Evolutionary conservation across 1,140 invertebrate species (phyloP).

Genomic region (Pseudomyrmex sp.): DNA sequence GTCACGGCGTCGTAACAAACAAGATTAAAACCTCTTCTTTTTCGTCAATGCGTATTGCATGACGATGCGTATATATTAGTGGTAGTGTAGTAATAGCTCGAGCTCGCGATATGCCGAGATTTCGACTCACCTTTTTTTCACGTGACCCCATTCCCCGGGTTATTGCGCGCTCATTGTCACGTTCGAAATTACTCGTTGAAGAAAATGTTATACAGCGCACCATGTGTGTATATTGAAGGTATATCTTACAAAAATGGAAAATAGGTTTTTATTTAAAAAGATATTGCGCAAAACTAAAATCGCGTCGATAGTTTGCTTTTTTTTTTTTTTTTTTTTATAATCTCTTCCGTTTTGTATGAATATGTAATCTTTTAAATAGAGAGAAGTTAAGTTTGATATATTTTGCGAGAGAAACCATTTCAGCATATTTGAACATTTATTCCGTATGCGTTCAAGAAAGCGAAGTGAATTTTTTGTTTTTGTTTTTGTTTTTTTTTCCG

Average conservation of each 20-base stretch:
- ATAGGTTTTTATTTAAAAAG: too few relatives aligned
- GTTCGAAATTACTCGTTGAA: slow-evolving; percentile 65
- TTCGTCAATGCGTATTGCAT: not conserved
- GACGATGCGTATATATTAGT: too few relatives aligned
- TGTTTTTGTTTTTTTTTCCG: not conserved
- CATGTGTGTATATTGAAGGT: too few relatives aligned
- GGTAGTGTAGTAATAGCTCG: not conserved
- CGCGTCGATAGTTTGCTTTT: too few relatives aligned
- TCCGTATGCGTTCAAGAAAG: slow-evolving; percentile 35
- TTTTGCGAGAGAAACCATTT: too few relatives aligned
- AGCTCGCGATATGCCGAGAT: not conserved
- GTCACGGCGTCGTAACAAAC: not conserved
- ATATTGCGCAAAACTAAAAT: too few relatives aligned
- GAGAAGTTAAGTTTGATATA: too few relatives aligned
- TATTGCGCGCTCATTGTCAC: slow-evolving; percentile 48
- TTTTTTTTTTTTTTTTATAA: too few relatives aligned
- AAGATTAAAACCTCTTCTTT: not conserved
- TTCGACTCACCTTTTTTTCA: slow-evolving; percentile 32
- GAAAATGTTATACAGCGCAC: not conserved
- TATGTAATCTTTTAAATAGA: too few relatives aligned
- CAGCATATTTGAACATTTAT: too few relatives aligned
- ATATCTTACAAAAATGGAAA: too few relatives aligned
- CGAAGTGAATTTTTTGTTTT: not conserved
- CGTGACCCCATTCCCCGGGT: slow-evolving; percentile 67
- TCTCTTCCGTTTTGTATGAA: too few relatives aligned